Evolutionary conservation across 1,140 invertebrate species (phyloP), one percentile per base, ranked within the genome.

Genomic region (Trichonephila inaurata): DNA sequence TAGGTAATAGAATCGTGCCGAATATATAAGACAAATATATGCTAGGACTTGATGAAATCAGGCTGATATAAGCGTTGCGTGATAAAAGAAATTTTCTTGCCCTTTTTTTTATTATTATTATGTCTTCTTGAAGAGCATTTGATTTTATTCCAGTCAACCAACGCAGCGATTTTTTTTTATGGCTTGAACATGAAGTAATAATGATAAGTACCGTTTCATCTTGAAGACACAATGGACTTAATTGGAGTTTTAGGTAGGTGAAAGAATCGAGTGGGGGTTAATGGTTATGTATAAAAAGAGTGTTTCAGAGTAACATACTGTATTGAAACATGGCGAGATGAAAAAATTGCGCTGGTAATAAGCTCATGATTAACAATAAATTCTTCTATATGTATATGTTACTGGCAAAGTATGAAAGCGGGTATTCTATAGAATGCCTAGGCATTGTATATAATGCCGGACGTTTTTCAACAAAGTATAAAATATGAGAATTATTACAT

Each of bases 41-140:
- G 16, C 61, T 62, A 24, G 6, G 28, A 18, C 69, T 28, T 40
- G 69, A 77, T 77, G 69, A 77, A 77, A 77, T 77, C 69, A 77
- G 16, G 69, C 69, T 77, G 69, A 77, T 24, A 33, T 77, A 77
- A 77, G 69, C 69, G 7, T 77, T 19, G 69, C 69, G 69, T 77
- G 69, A 28, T 24, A 28, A n/a, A 8, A 28, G 28, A 3, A 14
- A 77, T 33, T 28, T 77, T 77, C 33, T 77, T 72, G 33, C 69
- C 2, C 28, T 1, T 28, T 28, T 28, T 72, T 40, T 40, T 72
- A 19, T 72, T 72, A 72, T 72, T 72, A 14, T 33, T 33, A 6
- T 77, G 12, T 5, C 61, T 62, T 62, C 61, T 21, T 21, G 6
- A 19, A 18, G 19, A 62, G 16, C 61, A 62, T 21, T 62, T 21